Evolutionary conservation across 2,797 vertebrate genomes (phyloP), one percentile per base, ranked within the genome.

Genomic region (Sebastes diploproa): DNA sequence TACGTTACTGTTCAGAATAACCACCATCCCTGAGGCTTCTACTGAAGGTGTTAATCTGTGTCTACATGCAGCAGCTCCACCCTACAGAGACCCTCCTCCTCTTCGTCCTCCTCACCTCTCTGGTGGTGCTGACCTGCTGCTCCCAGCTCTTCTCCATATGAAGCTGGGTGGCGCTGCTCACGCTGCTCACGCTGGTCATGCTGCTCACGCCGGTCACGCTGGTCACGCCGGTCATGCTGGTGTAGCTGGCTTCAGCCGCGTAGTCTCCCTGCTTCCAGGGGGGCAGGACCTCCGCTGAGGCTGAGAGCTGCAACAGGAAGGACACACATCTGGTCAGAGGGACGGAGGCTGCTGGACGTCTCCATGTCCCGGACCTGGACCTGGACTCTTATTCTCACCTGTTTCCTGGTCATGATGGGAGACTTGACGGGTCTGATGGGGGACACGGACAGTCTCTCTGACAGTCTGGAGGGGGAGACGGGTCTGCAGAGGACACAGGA

Each of bases 351-450:
- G 38, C 36, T 38, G 36, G 36, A 38, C 13, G 13, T 38, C 36
- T 14, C 34, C 34, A 14, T 42, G 38, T 42, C 38, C 38, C 13
- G 5, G 5, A 42, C 38, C 38, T 38, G 38, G 38, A 38, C 38
- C 2, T 42, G 38, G 38, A 32, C 11, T 56, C 7, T 25, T 20
- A 42, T 32, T 16, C 89, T 80, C 27, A 96, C 87, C 86, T 96
- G 93, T 93, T 96, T 97, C 34, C 97, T 96, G 46, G 90, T 87
- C 76, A 97, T 95, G 56, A 97, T 14, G 0, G 98, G 98, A 38
- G 98, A 99, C 91, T 95, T 98, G 36, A 99, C 97, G 3, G 98
- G 96, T 95, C 97, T 96, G 88, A 99, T 97, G 63, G 98, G 97
- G 5, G 98, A 98, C 22, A 98, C 95, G 0, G 97, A 98, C 77